Conservation (phyloP, 2,888 invertebrate species). For the Acrobasis consociella region DNA sequence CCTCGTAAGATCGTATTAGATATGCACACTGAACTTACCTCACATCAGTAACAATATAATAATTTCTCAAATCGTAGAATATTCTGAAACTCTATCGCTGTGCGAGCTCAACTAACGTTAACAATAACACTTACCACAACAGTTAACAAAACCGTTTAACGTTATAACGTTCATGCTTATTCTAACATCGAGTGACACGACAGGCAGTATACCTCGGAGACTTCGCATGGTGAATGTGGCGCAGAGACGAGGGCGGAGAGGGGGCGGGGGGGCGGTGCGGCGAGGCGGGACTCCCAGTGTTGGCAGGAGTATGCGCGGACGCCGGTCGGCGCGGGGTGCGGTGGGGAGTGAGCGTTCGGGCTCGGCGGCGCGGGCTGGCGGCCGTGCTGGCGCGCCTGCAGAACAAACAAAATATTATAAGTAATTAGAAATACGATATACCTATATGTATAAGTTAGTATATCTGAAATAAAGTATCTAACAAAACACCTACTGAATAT, state of each 20-base stretch:
- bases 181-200: slow-evolving; percentile 53
- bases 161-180: slow-evolving; percentile 41
- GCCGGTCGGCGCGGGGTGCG: slow-evolving; percentile 81
- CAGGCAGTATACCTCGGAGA: slow-evolving; percentile 74
- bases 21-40: no score
- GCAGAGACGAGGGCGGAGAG: slow-evolving; percentile 77
- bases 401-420: neutral
- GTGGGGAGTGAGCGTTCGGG: slow-evolving; percentile 77
- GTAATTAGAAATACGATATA: no score
- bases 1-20: no score
- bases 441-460: no score
- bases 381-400: slow-evolving; percentile 81
- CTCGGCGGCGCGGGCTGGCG: slow-evolving; percentile 79
- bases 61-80: no score
- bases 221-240: slow-evolving; percentile 71
- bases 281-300: slow-evolving; percentile 83
- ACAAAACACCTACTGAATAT: no score
- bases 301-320: slow-evolving; percentile 84
- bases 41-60: no score
- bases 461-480: no score
- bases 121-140: slow-evolving; percentile 11
- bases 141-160: slow-evolving; percentile 13
- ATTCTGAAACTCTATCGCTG: neutral
- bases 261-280: slow-evolving; percentile 74
- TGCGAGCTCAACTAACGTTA: neutral